Conservation (phyloP, 2,888 invertebrate genomes). For the Lycophotia porphyrea region DNA sequence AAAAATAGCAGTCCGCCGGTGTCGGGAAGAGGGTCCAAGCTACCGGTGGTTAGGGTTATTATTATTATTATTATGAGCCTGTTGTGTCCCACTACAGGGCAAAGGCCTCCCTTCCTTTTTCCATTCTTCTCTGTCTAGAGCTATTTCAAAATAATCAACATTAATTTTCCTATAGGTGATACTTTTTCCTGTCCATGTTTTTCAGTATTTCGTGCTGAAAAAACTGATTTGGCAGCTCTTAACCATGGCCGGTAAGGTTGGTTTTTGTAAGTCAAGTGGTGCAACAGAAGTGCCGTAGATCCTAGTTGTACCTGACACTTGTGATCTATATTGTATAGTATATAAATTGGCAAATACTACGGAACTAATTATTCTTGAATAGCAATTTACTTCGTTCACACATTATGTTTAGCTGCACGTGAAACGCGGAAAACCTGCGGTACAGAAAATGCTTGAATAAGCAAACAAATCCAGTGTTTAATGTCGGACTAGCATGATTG, state of each 20-base stretch:
- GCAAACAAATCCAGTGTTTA: not conserved
- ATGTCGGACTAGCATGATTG: not conserved
- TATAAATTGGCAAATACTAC: not conserved
- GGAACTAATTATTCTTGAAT: conserved; percentile 22
- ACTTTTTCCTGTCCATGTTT: not conserved
- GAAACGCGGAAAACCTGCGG: not conserved
- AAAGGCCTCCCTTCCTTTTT: too few species aligned
- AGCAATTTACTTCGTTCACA: not conserved
- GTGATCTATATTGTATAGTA: not conserved
- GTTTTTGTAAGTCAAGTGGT: not conserved
- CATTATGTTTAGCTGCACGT: too few species aligned
- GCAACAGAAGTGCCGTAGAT: not conserved
- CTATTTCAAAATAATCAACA: not conserved
- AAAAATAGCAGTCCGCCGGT: too few species aligned
- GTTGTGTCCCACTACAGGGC: too few species aligned
- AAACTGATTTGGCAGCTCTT: not conserved
- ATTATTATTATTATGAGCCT: too few species aligned
- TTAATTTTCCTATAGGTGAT: too few species aligned
- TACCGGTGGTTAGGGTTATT: too few species aligned
- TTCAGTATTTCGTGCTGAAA: not conserved
- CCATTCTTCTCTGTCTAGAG: too few species aligned
- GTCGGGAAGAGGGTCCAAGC: too few species aligned
- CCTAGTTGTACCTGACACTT: not conserved
- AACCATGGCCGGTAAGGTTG: not conserved
- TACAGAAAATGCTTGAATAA: not conserved